These are phyloP conservation scores for Gasterosteus nipponicus DNA, from an alignment of 2,113 vertebrate species.

Conservation along the genomic window DNA sequence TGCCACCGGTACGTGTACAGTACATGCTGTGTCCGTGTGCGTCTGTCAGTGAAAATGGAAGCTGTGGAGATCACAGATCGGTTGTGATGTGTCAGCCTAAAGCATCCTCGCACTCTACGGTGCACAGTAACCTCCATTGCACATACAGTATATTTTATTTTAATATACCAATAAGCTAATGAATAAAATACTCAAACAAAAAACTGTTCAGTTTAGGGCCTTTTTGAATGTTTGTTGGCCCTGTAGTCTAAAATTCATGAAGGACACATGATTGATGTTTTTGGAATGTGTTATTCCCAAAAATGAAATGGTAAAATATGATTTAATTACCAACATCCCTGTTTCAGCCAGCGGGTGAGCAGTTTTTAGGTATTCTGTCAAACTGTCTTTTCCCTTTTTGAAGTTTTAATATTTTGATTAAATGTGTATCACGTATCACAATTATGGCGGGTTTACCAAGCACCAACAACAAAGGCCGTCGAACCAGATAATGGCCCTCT, in stretches of 20 bases:
- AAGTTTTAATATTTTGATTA: neutral
- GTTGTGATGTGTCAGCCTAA: constrained; percentile 53
- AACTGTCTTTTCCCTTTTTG: neutral
- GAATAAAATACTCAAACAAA: neutral
- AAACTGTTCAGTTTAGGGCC: neutral
- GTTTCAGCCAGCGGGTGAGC: neutral
- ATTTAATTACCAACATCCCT: neutral
- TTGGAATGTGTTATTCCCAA: neutral
- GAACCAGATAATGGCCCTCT: neutral
- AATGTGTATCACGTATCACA: neutral
- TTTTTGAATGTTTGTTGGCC: too few species aligned
- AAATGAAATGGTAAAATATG: neutral
- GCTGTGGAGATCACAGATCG: constrained; percentile 40
- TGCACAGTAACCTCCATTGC: neutral
- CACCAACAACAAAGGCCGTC: neutral
- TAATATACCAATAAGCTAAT: neutral
- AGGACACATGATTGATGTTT: neutral
- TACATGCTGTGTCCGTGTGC: constrained; percentile 2
- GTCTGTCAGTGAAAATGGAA: constrained; percentile 31
- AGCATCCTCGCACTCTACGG: neutral
- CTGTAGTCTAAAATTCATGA: neutral
- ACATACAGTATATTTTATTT: neutral
- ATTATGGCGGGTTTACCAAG: neutral
- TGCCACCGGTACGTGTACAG: constrained; percentile 4
- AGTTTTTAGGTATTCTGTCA: neutral